Percentiles rank a stretch among this genome's conserved stretches.
Conservation (phyloP, 2,888 invertebrate species). For the Drosophila lutescens region DNA sequence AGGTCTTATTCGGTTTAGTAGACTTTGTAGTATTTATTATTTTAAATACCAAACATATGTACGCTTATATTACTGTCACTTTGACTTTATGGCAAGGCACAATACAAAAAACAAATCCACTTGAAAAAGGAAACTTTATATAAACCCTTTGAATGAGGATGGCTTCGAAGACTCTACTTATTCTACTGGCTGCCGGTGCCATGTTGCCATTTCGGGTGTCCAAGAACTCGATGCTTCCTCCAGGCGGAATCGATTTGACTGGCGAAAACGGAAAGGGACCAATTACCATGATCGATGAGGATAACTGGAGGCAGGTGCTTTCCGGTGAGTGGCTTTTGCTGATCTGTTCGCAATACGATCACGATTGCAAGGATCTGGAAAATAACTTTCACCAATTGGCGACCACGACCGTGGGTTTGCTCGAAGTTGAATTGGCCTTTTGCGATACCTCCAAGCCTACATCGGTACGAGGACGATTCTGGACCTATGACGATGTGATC, state of each 20-base stretch:
- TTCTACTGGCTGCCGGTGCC: neutral
- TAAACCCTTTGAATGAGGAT: neutral
- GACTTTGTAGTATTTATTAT: too few relatives aligned
- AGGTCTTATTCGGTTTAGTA: too few relatives aligned
- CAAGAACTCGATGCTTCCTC: neutral
- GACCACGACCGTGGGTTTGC: neutral
- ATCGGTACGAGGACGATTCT: neutral
- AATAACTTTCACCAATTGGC: neutral
- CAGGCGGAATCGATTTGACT: too few relatives aligned
- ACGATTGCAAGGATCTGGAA: slow-evolving; percentile 1
- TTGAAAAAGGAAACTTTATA: neutral
- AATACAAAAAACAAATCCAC: neutral
- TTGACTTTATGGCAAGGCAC: too few relatives aligned
- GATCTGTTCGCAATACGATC: neutral
- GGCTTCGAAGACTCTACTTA: neutral
- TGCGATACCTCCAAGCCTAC: neutral
- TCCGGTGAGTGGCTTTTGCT: slow-evolving; percentile 20
- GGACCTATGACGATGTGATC: neutral
- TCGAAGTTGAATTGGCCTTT: slow-evolving; percentile 5
- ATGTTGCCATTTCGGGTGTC: neutral
- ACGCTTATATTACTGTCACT: too few relatives aligned
- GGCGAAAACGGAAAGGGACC: too few relatives aligned
- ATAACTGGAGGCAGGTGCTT: slow-evolving; percentile 11
- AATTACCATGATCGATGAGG: slow-evolving; percentile 1
- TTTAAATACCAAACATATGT: too few relatives aligned